A percentile compares a stretch with the other conserved stretches of the same genome.
Evolutionary conservation across 2,113 vertebrate genomes (phyloP).

Genomic region (Carettochelys insculpta): DNA sequence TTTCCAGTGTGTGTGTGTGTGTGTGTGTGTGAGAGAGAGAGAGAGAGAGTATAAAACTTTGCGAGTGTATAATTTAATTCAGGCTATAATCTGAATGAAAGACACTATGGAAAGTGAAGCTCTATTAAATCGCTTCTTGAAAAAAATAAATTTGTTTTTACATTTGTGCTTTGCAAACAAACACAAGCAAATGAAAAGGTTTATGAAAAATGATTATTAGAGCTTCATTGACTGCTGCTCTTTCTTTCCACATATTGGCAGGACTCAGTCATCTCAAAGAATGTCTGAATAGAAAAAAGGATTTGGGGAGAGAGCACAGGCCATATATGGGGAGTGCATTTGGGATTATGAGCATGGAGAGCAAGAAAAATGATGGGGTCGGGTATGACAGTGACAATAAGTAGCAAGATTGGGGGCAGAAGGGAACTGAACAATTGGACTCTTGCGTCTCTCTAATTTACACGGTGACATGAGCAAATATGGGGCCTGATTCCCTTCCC

Average conservation of each 20-base stretch:
- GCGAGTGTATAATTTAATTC: not conserved
- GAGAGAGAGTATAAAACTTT: not conserved
- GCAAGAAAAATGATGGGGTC: not conserved
- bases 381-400: not conserved
- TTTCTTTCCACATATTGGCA: not conserved
- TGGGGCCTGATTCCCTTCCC: not conserved
- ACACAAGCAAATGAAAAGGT: not conserved
- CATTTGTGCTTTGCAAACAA: not conserved
- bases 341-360: not conserved
- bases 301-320: not conserved
- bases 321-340: not conserved
- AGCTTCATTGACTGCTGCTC: not conserved
- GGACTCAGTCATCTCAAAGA: not conserved
- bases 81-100: not conserved
- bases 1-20: not conserved
- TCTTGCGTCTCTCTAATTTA: not conserved
- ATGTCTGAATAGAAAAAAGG: not conserved
- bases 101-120: not conserved
- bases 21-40: not conserved
- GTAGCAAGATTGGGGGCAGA: not conserved
- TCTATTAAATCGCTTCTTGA: not conserved
- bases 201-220: not conserved
- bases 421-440: not conserved
- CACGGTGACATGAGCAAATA: not conserved
- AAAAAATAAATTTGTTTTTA: not conserved